These are phyloP conservation scores for Sinocyclocheilus anophthalmus DNA, from an alignment of 2,113 vertebrate species.

Conservation along the genomic window DNA sequence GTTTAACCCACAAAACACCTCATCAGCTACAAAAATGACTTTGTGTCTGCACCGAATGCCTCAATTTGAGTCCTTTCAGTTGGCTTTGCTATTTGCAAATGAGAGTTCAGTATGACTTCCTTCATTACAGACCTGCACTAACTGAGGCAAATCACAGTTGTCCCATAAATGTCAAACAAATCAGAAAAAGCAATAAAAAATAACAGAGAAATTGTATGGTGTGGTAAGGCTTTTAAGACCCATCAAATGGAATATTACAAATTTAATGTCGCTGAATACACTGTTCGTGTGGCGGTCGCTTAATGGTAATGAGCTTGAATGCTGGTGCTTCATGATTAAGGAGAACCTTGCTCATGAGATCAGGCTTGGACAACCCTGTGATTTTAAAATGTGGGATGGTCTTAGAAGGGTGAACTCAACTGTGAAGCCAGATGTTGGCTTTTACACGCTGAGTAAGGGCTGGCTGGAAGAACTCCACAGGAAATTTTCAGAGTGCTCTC, in stretches of 20 bases:
- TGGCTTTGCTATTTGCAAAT: conserved; percentile 20
- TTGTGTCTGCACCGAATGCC: conserved; percentile 19
- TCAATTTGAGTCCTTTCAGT: not conserved
- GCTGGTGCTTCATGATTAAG: conserved; percentile 45
- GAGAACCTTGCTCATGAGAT: conserved; percentile 48
- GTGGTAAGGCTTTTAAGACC: not conserved
- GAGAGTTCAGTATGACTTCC: not conserved
- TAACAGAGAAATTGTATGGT: conserved; percentile 24
- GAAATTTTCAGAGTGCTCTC: conserved; percentile 65
- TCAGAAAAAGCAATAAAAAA: conserved; percentile 50
- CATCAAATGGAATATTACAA: not conserved
- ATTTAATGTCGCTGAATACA: not conserved
- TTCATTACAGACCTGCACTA: conserved; percentile 29
- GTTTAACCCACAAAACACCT: conserved; percentile 46
- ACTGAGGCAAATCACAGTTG: conserved; percentile 37
- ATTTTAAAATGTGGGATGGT: conserved; percentile 55
- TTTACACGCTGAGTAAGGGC: conserved; percentile 62
- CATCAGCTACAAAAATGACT: conserved; percentile 36
- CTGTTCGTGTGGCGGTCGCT: not conserved
- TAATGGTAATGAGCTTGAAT: conserved; percentile 22
- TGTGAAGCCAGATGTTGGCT: conserved; percentile 76
- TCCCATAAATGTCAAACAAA: conserved; percentile 44
- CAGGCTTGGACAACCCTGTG: conserved; percentile 45
- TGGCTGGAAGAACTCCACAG: conserved; percentile 70
- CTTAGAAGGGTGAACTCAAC: conserved; percentile 55